phyloP scores from a whole-genome alignment of 2,888 invertebrate genomes.

The Urechis unicinctus region DNA sequence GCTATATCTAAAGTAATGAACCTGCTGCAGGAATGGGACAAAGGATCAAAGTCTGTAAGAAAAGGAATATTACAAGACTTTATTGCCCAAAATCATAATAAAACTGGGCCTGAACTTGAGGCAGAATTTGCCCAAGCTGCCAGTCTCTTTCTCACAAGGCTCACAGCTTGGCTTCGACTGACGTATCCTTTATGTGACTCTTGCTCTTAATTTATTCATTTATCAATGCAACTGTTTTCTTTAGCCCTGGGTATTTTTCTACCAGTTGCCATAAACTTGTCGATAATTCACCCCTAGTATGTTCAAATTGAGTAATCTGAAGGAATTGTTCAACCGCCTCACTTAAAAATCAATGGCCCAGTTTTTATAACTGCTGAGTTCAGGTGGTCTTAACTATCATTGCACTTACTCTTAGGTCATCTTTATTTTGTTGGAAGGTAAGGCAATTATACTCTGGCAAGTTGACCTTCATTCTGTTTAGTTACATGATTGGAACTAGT shows the following conservation, averaged over 20 bases:
- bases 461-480: conserved; percentile 25
- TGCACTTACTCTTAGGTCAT: no score
- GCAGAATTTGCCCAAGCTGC: conserved; percentile 50
- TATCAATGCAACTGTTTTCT: background rate
- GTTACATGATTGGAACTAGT: conserved; percentile 49
- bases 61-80: conserved; percentile 45
- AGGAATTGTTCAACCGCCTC: no score
- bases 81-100: conserved; percentile 45
- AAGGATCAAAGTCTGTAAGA: conserved; percentile 41
- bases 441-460: no score
- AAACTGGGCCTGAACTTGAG: conserved; percentile 50
- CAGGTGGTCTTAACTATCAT: no score
- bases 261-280: no score
- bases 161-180: conserved; percentile 47
- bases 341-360: no score
- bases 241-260: background rate
- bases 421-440: no score
- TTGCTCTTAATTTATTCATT: background rate
- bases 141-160: conserved; percentile 46
- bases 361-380: no score
- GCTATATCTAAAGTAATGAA: conserved; percentile 43
- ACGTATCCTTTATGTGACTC: conserved; percentile 51
- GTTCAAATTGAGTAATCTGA: no score
- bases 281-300: no score
- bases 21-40: conserved; percentile 49